Percentiles rank a stretch among this genome's conserved stretches.
phyloP scores from a whole-genome alignment of 2,888 invertebrate genomes.

The Exephanes ischioxanthus region DNA sequence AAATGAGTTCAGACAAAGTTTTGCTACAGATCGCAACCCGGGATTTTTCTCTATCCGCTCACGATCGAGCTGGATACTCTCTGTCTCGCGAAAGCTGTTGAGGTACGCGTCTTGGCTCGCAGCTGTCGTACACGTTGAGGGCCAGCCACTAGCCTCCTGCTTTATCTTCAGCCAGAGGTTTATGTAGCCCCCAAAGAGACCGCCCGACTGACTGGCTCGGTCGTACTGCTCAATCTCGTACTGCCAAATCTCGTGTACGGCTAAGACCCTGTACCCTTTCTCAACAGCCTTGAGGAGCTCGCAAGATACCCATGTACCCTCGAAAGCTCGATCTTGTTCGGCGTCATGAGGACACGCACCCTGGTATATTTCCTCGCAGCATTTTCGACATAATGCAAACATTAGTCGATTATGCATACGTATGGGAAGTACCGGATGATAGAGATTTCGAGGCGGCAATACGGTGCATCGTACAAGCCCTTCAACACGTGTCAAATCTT shows the following conservation, averaged over 20 bases:
- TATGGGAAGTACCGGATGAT: not conserved
- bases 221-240: constrained; percentile 65
- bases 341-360: constrained; percentile 68
- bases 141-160: constrained; percentile 73
- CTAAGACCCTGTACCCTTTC: constrained; percentile 62
- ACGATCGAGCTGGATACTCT: constrained; percentile 71
- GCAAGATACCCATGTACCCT: constrained; percentile 72
- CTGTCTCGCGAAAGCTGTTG: constrained; percentile 51
- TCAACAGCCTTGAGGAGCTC: constrained; percentile 70
- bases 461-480: constrained; percentile 6
- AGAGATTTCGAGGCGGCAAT: constrained; percentile 7
- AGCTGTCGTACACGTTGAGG: constrained; percentile 42
- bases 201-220: constrained; percentile 38
- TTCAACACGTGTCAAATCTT: constrained; percentile 11
- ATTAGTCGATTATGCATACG: not conserved
- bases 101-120: constrained; percentile 18
- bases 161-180: constrained; percentile 74
- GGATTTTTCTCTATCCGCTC: constrained; percentile 71
- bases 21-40: constrained; percentile 63
- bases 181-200: constrained; percentile 74
- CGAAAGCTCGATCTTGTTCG: constrained; percentile 30
- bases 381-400: not conserved
- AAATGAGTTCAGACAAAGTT: no score
- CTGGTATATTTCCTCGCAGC: constrained; percentile 29
- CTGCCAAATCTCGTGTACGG: constrained; percentile 77